These are phyloP conservation scores for Brachypodius melanocephalos DNA, from an alignment of 2,113 vertebrate species.

Conservation along the genomic window DNA sequence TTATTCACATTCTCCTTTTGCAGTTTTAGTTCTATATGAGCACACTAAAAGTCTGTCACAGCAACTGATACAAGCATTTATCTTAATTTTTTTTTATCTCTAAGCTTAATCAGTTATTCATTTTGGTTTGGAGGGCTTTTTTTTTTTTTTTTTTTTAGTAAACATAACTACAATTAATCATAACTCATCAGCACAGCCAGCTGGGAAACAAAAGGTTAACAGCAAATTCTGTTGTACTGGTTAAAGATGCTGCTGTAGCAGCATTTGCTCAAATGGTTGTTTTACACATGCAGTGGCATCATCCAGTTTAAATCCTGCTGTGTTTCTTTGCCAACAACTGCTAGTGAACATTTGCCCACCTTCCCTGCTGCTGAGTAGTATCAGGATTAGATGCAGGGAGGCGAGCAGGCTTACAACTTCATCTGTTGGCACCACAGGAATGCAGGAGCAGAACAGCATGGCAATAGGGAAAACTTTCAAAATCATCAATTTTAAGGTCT, in stretches of 20 bases:
- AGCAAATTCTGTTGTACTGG: constrained; percentile 33
- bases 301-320: constrained; percentile 65
- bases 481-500: constrained; percentile 65
- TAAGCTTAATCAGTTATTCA: not conserved
- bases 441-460: constrained; percentile 63
- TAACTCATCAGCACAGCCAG: not conserved
- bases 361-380: constrained; percentile 67
- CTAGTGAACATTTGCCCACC: constrained; percentile 69
- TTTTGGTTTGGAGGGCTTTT: not conserved
- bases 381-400: constrained; percentile 68
- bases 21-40: not conserved
- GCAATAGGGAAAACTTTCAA: constrained; percentile 59
- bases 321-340: constrained; percentile 71
- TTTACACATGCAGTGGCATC: constrained; percentile 59
- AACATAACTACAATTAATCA: not conserved
- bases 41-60: not conserved
- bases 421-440: constrained; percentile 70
- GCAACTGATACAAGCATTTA: not conserved
- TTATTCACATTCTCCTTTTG: not conserved
- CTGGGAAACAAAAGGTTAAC: constrained; percentile 51
- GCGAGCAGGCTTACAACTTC: constrained; percentile 68
- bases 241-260: constrained; percentile 45
- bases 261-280: constrained; percentile 62
- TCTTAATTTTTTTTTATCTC: not conserved
- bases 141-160: not conserved